Evolutionary conservation across 2,888 invertebrate species (phyloP), one percentile per base, ranked within the genome.

Genomic region (Diadromus collaris): DNA sequence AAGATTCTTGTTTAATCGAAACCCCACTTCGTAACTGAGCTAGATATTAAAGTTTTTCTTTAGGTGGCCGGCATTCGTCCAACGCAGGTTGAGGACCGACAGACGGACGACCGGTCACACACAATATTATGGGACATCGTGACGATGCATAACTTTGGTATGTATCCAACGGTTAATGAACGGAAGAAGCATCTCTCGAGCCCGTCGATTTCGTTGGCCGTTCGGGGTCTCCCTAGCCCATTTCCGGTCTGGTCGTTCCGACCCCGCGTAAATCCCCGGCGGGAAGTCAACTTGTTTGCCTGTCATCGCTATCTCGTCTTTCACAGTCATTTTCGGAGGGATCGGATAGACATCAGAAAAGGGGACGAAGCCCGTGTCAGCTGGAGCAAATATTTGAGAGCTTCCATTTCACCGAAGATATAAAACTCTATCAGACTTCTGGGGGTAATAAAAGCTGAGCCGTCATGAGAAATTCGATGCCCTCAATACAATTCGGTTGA

Each of bases 231-330:
- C 76, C 72, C 64, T 61, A 70, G 54, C 76, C 73, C 67, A 76
- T 76, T 79, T 79, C 79, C 79, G 76, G 75, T 72, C 61, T 68
- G 73, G 65, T 58, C 48, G 72, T 51, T 69, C 65, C 69, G 60
- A 73, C 76, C 73, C 76, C 73, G 60, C 54, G 46, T 63, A 65
- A 76, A 48, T 41, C 76, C 34, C 60, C 21, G 34, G 46, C 54
- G 24, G 10, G 19, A 34, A n/a, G 41, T n/a, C 27, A 48, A 54
- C 72, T 79, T 76, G 79, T 76, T 79, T 71, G 68, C 79, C 73
- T 38, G 79, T 79, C 79, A 76, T 79, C 76, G 65, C 72, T 76
- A 68, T 72, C 63, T 72, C 71, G 67, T 68, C 68, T 69, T 76
- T 68, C 69, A 34, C 34, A 41, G 32, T 69, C 69, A 69, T 69